Conservation (phyloP, 1,140 invertebrate genomes). For the Berghia stephanieae region DNA sequence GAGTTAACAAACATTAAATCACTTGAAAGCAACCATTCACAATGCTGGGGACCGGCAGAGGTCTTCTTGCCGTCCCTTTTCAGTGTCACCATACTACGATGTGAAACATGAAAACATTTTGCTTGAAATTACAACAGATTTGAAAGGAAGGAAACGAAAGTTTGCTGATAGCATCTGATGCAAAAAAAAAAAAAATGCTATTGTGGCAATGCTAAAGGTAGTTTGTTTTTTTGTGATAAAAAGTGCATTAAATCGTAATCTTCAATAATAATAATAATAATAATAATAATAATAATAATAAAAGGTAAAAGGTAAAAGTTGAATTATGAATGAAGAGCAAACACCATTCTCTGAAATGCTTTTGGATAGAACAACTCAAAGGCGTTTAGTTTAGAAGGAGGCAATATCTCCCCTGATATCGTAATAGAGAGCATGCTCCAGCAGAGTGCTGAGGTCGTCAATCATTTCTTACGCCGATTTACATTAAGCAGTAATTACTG, state of each 20-base stretch:
- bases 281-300: constrained; percentile 5
- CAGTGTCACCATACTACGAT: no score
- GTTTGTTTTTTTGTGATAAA: background rate
- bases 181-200: background rate
- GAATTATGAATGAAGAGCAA: background rate
- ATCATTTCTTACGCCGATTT: no score
- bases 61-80: no score
- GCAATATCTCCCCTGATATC: no score
- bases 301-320: background rate
- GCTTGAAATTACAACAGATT: background rate
- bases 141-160: background rate
- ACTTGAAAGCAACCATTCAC: no score
- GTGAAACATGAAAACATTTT: background rate
- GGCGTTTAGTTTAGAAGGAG: no score
- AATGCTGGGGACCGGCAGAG: no score
- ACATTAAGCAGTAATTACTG: no score
- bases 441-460: no score
- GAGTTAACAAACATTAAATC: no score
- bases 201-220: background rate
- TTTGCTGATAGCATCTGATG: background rate
- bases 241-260: background rate
- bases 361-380: background rate
- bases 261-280: background rate
- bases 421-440: no score
- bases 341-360: background rate